Conservation (phyloP, 2,888 invertebrate species). For the Abscondita cerata region DNA sequence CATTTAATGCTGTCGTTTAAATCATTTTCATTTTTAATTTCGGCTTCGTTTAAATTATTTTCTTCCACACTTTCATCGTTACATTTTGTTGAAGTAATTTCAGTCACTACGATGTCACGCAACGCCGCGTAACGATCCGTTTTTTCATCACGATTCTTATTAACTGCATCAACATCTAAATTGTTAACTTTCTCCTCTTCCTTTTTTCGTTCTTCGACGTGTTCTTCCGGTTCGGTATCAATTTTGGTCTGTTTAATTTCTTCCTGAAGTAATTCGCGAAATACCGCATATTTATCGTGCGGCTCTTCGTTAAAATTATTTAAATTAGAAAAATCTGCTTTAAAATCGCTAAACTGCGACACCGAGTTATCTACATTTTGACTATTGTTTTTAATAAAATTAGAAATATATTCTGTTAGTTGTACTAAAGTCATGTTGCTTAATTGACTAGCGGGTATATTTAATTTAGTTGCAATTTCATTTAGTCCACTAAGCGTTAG, state of each 20-base stretch:
- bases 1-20: constrained; percentile 35
- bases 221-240: constrained; percentile 53
- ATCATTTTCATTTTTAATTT: constrained; percentile 43
- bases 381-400: constrained; percentile 61
- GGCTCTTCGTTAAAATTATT: constrained; percentile 59
- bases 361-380: constrained; percentile 47
- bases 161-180: constrained; percentile 37
- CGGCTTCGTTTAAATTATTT: constrained; percentile 56
- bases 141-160: constrained; percentile 17
- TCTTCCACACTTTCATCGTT: constrained; percentile 49
- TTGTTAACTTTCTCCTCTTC: constrained; percentile 38
- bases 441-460: constrained; percentile 78
- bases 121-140: constrained; percentile 81
- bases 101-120: constrained; percentile 73
- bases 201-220: constrained; percentile 40
- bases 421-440: constrained; percentile 89
- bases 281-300: constrained; percentile 84
- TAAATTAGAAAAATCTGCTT: constrained; percentile 66
- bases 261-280: constrained; percentile 81
- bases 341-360: constrained; percentile 63
- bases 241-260: constrained; percentile 68
- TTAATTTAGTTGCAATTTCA: constrained; percentile 76
- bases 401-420: constrained; percentile 79
- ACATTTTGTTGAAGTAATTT: constrained; percentile 54
- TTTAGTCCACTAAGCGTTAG: constrained; percentile 82